Percentiles rank a stretch among this genome's conserved stretches.
These are phyloP conservation scores for Rana temporaria DNA, from an alignment of 2,113 vertebrate genomes.

Conservation along the genomic window DNA sequence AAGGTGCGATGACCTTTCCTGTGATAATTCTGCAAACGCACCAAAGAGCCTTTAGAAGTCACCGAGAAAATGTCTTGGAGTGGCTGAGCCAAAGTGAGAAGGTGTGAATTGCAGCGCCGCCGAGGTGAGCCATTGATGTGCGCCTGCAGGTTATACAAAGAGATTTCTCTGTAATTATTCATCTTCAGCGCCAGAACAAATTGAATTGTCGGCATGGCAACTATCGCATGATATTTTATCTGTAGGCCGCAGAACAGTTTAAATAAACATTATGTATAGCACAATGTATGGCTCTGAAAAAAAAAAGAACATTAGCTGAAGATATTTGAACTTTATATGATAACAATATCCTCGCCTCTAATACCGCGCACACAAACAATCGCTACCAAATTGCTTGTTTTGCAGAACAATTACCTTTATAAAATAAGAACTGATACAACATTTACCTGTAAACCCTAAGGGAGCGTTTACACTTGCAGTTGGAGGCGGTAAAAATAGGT, in stretches of 20 bases:
- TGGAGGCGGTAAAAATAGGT: too few species aligned
- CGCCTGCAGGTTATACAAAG: background rate
- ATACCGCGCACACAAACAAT: too few species aligned
- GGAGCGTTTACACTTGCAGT: too few species aligned
- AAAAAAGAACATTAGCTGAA: background rate
- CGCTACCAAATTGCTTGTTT: too few species aligned
- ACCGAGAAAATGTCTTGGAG: background rate
- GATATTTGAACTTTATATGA: too few species aligned
- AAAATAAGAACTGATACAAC: too few species aligned
- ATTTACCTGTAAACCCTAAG: too few species aligned
- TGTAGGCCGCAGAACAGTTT: conserved; percentile 46
- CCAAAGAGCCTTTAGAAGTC: background rate
- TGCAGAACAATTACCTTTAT: too few species aligned
- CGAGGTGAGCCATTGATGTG: conserved; percentile 8
- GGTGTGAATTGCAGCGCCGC: background rate
- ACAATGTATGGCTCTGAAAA: conserved; percentile 26
- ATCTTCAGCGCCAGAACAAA: conserved; percentile 34
- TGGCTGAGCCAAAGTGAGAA: background rate
- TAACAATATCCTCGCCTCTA: too few species aligned
- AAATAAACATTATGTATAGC: conserved; percentile 50
- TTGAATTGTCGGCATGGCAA: conserved; percentile 57
- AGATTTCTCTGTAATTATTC: conserved; percentile 35
- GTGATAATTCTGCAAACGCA: background rate
- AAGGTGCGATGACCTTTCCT: background rate
- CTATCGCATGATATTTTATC: conserved; percentile 50